Base-by-base conservation (phyloP, 2,888 invertebrate genomes). In the Toxonevra muliebris region DNA sequence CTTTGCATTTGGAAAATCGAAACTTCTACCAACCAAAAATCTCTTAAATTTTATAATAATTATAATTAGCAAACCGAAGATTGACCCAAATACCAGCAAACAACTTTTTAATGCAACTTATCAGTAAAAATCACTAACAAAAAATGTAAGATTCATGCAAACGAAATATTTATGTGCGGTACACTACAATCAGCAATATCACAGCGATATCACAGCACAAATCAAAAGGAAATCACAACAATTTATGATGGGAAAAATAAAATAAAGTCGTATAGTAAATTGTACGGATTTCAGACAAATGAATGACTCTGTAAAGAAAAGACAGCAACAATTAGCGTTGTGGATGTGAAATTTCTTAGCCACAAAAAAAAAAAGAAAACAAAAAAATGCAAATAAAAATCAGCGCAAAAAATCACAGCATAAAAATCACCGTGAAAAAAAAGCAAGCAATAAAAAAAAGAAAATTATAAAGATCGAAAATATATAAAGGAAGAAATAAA, bases 161-260 rank as follows among this genome's bases (percentile, higher is more conserved):
- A 30, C n/a, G n/a, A n/a, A n/a, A n/a, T n/a, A n/a, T n/a, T n/a
- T n/a, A n/a, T n/a, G n/a, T n/a, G n/a, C n/a, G n/a, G n/a, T n/a
- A n/a, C n/a, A n/a, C n/a, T n/a, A n/a, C n/a, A n/a, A n/a, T n/a
- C n/a, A n/a, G 41, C 30, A 61, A 13, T 53, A 52, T 42, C 48
- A 65, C 50, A 42, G 11, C 30, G n/a, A 20, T 54, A 45, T 45
- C 30, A 54, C 48, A 55, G 54, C 45, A 40, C 17, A 17, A 55
- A 60, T 45, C 40, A 60, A 66, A 66, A 66, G 66, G 66, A 66
- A 66, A 66, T 61, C 54, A 41, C 54, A 58, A 59, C 58, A 65
- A 61, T 55, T 66, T 60, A 61, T 61, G 66, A 66, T 66, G 66
- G 61, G 66, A 66, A 66, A 60, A 66, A 54, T 8, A 43, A 15